Conservation (phyloP, 2,113 vertebrate genomes). For the Mesitornis unicolor region DNA sequence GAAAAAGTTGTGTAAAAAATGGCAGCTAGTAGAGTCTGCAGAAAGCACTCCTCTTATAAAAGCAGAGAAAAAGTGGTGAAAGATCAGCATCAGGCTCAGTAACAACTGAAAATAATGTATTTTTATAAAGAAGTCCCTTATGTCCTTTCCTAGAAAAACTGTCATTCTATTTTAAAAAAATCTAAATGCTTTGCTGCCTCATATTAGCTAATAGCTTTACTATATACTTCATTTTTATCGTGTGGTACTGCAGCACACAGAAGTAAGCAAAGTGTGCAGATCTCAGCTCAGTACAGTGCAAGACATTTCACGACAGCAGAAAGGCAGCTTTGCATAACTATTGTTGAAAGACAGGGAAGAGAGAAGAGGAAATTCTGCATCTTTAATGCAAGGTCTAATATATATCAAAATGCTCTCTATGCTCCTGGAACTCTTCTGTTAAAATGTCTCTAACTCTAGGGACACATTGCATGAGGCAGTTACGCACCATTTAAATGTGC, state of each 20-base stretch:
- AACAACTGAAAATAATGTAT: not conserved
- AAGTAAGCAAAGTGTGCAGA: not conserved
- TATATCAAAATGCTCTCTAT: conserved; percentile 2
- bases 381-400: conserved; percentile 1
- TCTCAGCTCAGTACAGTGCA: not conserved
- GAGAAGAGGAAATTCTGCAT: conserved; percentile 40
- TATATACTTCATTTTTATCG: not conserved
- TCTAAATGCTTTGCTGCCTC: not conserved
- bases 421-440: not conserved
- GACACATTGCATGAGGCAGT: conserved; percentile 23
- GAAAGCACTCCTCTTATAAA: not conserved
- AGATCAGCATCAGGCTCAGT: not conserved
- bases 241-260: not conserved
- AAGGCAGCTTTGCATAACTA: conserved; percentile 10
- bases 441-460: conserved; percentile 36
- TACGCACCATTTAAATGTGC: conserved; percentile 58
- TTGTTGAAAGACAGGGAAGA: conserved; percentile 50
- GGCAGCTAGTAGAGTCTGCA: not conserved
- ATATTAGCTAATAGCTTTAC: not conserved
- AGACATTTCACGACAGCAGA: not conserved
- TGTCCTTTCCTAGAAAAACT: not conserved
- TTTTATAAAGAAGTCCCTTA: not conserved
- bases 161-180: not conserved
- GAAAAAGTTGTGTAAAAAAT: not conserved
- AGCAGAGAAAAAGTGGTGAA: not conserved